phyloP scores from a whole-genome alignment of 2,888 invertebrate species.

The Trichopria drosophilae region DNA sequence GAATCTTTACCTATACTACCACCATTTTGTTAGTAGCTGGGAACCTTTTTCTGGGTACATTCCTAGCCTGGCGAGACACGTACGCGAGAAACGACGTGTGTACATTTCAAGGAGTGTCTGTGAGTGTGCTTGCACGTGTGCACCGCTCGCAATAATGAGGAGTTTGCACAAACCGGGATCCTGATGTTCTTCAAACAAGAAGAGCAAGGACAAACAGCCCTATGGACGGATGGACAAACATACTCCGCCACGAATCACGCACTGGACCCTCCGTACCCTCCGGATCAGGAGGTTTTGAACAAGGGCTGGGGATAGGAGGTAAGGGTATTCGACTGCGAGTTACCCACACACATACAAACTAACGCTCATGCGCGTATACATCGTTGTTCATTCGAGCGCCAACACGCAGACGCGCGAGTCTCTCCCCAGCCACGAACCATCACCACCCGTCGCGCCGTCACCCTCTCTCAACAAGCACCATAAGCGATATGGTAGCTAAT shows the following conservation, averaged over 20 bases:
- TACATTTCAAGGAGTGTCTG: no score
- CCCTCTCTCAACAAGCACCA: conserved; percentile 52
- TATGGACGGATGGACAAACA: conserved; percentile 52
- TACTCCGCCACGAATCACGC: conserved; percentile 45
- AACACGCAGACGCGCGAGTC: conserved; percentile 24
- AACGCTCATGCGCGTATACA: conserved; percentile 18
- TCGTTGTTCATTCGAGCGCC: conserved; percentile 25
- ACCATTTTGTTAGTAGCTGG: no score
- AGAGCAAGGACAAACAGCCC: conserved; percentile 53
- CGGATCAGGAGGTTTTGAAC: no score
- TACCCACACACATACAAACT: conserved; percentile 7
- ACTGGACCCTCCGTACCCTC: conserved; percentile 20
- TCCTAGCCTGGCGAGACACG: no score
- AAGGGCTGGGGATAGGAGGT: no score
- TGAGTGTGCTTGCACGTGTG: conserved; percentile 33
- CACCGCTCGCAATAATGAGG: conserved; percentile 54
- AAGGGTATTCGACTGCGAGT: no score
- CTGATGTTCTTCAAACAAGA: conserved; percentile 56
- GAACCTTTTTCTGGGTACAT: no score
- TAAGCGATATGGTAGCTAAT: conserved; percentile 58
- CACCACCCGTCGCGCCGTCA: conserved; percentile 36
- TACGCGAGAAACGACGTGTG: no score
- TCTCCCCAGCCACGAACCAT: conserved; percentile 27
- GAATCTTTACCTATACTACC: no score
- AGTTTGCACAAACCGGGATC: conserved; percentile 55